A percentile compares a stretch with the other conserved stretches of the same genome.
phyloP scores from a whole-genome alignment of 1,140 invertebrate genomes.

The Ceratina australensis region DNA sequence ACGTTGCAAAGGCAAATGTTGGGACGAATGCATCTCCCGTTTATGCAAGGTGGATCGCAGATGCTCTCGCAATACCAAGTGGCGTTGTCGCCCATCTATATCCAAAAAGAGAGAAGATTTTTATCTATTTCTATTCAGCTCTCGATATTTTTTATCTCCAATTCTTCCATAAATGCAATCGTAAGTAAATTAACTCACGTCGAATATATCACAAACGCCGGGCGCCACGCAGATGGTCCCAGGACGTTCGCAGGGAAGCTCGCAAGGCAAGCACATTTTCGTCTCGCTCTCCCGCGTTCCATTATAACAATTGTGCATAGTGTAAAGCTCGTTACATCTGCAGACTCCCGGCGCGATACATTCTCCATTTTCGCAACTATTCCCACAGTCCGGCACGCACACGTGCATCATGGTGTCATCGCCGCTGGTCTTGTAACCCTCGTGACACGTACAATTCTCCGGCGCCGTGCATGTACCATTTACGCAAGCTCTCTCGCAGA shows the following conservation, averaged over 20 bases:
- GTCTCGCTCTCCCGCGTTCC: background rate
- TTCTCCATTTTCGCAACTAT: slow-evolving; percentile 44
- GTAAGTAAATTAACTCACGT: too few relatives aligned
- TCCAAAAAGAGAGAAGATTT: too few relatives aligned
- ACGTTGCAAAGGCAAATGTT: slow-evolving; percentile 64
- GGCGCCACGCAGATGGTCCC: background rate
- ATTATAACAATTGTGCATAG: background rate
- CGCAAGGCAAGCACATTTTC: too few relatives aligned
- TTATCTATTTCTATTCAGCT: too few relatives aligned
- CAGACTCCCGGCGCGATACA: slow-evolving; percentile 57
- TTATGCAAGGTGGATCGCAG: slow-evolving; percentile 40
- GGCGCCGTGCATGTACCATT: slow-evolving; percentile 61
- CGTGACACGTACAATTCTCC: slow-evolving; percentile 55
- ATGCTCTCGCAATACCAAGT: background rate
- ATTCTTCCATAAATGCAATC: too few relatives aligned
- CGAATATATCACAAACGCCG: background rate
- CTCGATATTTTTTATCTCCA: too few relatives aligned
- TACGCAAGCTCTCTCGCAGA: slow-evolving; percentile 49
- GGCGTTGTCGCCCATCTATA: background rate
- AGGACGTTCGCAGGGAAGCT: too few relatives aligned
- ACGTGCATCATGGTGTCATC: slow-evolving; percentile 2
- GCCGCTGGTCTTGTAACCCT: background rate
- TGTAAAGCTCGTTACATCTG: slow-evolving; percentile 50
- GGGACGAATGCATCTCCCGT: slow-evolving; percentile 55
- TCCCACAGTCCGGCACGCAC: slow-evolving; percentile 32